Conservation (phyloP, 2,797 vertebrate genomes). For the Eurystomus glaucurus region DNA sequence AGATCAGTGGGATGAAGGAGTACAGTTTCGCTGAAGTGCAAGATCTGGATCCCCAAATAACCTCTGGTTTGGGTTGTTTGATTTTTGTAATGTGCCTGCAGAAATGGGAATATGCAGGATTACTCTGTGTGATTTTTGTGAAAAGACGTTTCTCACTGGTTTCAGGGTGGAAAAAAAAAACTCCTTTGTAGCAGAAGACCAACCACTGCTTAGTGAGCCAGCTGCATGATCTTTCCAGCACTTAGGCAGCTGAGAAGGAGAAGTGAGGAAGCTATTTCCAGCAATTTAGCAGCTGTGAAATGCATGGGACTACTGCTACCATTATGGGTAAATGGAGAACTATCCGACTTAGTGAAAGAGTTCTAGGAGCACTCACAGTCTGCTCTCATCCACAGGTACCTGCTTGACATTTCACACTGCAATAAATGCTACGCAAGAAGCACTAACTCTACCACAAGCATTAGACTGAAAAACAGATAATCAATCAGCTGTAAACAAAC, state of each 20-base stretch:
- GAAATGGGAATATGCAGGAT: neutral
- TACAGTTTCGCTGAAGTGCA: neutral
- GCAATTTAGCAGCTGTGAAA: neutral
- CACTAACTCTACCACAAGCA: neutral
- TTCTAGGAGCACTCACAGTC: neutral
- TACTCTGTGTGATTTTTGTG: neutral
- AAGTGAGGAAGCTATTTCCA: neutral
- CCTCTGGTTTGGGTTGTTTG: neutral
- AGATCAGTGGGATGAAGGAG: neutral
- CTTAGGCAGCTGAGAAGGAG: neutral
- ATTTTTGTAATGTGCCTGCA: neutral
- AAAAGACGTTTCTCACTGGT: neutral
- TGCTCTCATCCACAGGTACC: neutral
- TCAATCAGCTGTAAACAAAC: slow-evolving; percentile 8
- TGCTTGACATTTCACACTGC: slow-evolving; percentile 14
- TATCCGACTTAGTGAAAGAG: neutral
- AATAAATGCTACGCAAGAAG: neutral
- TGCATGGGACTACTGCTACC: neutral
- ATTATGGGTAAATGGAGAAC: neutral
- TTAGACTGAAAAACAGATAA: neutral
- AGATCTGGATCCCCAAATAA: neutral
- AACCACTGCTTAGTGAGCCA: neutral
- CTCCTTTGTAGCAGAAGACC: neutral
- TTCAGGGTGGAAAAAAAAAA: neutral
- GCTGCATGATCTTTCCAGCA: neutral